Conservation (phyloP, 1,140 invertebrate genomes). For the Apocrypta bakeri region DNA sequence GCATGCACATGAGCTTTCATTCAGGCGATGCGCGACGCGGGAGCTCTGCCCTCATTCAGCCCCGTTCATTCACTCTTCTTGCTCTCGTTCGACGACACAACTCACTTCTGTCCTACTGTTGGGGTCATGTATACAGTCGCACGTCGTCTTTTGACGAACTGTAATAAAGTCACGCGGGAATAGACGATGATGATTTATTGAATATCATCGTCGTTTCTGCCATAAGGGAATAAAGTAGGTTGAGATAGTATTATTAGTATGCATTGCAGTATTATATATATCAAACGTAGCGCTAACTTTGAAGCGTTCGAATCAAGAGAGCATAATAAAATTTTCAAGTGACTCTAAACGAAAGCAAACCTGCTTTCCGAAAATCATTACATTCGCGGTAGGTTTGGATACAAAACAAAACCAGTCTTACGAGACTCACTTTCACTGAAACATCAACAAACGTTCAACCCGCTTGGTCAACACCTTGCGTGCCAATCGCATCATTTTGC, state of each 20-base stretch:
- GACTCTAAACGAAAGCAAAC: too few relatives aligned
- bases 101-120: neutral
- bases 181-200: conserved; percentile 1
- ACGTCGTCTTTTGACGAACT: conserved; percentile 12
- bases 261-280: too few relatives aligned
- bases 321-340: too few relatives aligned
- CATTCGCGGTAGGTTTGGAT: neutral
- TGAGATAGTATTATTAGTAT: too few relatives aligned
- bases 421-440: neutral
- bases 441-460: neutral
- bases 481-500: neutral
- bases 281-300: too few relatives aligned
- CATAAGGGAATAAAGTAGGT: too few relatives aligned
- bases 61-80: neutral
- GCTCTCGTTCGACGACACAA: conserved; percentile 8
- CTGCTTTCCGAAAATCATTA: too few relatives aligned
- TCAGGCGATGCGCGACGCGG: conserved; percentile 4
- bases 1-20: neutral
- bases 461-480: too few relatives aligned
- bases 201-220: too few relatives aligned
- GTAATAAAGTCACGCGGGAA: neutral
- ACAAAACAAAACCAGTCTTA: neutral
- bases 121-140: neutral
- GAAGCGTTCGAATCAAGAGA: too few relatives aligned
- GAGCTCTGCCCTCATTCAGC: conserved; percentile 37